A percentile compares a stretch with the other conserved stretches of the same genome.
These are phyloP conservation scores for Cephus cinctus DNA, from an alignment of 1,140 invertebrate genomes.

Conservation along the genomic window DNA sequence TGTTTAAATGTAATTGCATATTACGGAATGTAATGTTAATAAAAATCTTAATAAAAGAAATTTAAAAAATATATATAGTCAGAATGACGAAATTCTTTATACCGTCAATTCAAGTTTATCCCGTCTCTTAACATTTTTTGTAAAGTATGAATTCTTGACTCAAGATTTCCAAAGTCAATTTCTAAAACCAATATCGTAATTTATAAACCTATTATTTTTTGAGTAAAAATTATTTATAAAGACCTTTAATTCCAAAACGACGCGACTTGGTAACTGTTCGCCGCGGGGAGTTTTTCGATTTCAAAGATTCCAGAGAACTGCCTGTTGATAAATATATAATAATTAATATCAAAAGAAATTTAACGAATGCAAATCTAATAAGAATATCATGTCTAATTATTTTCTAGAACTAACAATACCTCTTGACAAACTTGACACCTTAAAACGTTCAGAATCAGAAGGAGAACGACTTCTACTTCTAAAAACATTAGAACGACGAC, in stretches of 20 bases:
- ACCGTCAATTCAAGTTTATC: slow-evolving; percentile 35
- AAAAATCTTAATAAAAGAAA: no score
- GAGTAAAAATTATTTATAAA: slow-evolving; percentile 1
- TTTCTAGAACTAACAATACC: slow-evolving; percentile 16
- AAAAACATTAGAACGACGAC: slow-evolving; percentile 14
- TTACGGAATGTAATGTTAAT: no score
- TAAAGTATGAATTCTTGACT: slow-evolving; percentile 35
- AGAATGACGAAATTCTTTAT: no score
- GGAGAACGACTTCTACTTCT: slow-evolving; percentile 34
- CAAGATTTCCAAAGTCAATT: slow-evolving; percentile 35
- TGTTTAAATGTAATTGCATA: no score
- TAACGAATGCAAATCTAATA: no score
- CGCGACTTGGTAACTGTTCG: slow-evolving; percentile 9
- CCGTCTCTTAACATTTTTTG: slow-evolving; percentile 41
- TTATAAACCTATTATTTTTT: slow-evolving; percentile 1
- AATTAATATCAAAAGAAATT: no score
- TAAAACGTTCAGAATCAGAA: slow-evolving; percentile 24
- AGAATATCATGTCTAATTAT: neutral
- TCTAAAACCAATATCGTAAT: slow-evolving; percentile 19
- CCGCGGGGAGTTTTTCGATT: slow-evolving; percentile 14
- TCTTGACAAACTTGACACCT: slow-evolving; percentile 28
- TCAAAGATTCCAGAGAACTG: slow-evolving; percentile 25
- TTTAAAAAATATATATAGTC: no score
- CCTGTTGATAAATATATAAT: no score
- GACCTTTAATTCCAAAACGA: slow-evolving; percentile 17